Evolutionary conservation across 2,888 invertebrate species (phyloP), one percentile per base, ranked within the genome.

Genomic region (Anthrax anthrax): DNA sequence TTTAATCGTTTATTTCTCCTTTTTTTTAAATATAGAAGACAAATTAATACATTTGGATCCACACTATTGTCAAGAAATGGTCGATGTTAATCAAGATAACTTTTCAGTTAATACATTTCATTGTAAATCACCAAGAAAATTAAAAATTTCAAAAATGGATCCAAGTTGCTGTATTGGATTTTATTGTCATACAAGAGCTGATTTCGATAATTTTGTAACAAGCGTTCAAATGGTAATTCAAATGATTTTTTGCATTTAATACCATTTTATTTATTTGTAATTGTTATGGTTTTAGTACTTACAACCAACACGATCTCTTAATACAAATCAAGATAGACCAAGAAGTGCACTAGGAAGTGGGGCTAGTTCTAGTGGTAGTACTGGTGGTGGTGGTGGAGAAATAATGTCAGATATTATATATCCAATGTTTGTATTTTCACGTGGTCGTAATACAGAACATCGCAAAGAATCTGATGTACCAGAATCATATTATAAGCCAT

Each of bases 111-210:
- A 80, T 58, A 79, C 83, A 46, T 92, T 85, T 71, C 91, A 92
- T 63, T 91, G 90, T 63, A 75, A 81, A 52, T 84, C 85, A 19
- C 90, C 91, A 27, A 72, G 89, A 48, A 91, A 91, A 67, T 77
- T 91, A 70, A 77, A 84, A 51, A 74, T 88, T 17, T 77, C 72
- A 47, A 87, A 87, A 72, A 86, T 92, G 83, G 92, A 92, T 69
- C 91, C 91, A 13, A 89, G 89, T 53, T 91, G 90, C 65, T 88
- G 90, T 58, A 80, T 91, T 50, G 91, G 90, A 16, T 92, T 92
- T 66, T 91, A 90, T 67, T 81, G 88, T 58, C 74, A 77, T 47
- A 80, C 81, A 47, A 78, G 77, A 66, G 72, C 75, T 50, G 84
- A 89, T 56, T 86, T 90, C 65, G 77, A 83, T 56, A 79, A 76